Percentiles rank a stretch among this genome's conserved stretches.
Conservation (phyloP, 1,140 invertebrate genomes). For the Drosophila oshimai region DNA sequence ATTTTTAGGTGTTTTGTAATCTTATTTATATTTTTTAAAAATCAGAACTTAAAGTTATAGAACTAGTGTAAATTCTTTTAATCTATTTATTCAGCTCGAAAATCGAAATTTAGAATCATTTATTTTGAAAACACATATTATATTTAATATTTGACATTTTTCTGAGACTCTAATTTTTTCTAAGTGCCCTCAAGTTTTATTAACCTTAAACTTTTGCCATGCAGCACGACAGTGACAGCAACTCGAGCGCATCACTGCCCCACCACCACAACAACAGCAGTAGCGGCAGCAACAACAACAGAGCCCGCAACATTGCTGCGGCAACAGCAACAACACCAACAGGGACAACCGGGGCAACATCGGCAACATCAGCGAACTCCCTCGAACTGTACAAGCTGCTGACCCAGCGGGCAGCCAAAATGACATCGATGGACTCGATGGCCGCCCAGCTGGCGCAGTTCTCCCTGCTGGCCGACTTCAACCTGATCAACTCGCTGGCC, state of each 20-base stretch:
- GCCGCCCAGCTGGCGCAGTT: conserved; percentile 73
- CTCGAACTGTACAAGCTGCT: conserved; percentile 67
- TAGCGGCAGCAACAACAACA: conserved; percentile 27
- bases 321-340: conserved; percentile 12
- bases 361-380: conserved; percentile 31
- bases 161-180: no score
- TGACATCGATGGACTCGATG: conserved; percentile 83
- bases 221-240: conserved; percentile 78
- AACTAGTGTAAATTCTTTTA: no score
- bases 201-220: conserved; percentile 26
- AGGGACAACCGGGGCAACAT: no score
- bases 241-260: conserved; percentile 69
- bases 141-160: neutral
- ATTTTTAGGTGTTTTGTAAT: no score
- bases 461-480: conserved; percentile 60
- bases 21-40: no score
- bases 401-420: conserved; percentile 63
- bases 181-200: conserved; percentile 14
- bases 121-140: neutral
- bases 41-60: no score
- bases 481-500: conserved; percentile 58
- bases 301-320: conserved; percentile 6
- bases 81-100: no score
- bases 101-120: no score
- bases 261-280: conserved; percentile 32